Percentiles rank a stretch among this genome's conserved stretches.
Evolutionary conservation across 2,888 invertebrate genomes (phyloP).

Genomic region (Dexiosoma caninum): DNA sequence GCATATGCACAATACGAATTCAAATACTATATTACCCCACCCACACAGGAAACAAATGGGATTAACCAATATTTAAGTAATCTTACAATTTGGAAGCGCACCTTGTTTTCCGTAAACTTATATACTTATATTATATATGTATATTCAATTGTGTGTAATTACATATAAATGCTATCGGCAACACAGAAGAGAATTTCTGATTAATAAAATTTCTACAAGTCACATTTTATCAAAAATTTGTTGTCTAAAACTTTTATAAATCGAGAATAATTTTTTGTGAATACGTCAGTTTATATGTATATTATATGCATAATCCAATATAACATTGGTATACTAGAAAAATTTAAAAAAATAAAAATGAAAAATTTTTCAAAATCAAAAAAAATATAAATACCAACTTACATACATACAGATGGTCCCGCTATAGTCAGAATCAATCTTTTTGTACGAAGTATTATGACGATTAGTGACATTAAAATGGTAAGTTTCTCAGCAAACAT

Average conservation of each 20-base stretch:
- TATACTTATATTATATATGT: no score
- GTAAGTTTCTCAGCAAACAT: slow-evolving; percentile 83
- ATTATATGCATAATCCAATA: slow-evolving; percentile 19
- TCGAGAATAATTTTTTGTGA: no score
- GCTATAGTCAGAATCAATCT: slow-evolving; percentile 98
- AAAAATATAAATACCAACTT: slow-evolving; percentile 55
- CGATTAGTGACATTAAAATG: slow-evolving; percentile 99
- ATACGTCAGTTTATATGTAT: no score
- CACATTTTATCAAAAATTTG: no score
- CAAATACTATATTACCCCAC: no score
- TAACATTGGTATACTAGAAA: slow-evolving; percentile 20
- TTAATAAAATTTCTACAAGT: no score
- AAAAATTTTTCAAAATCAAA: slow-evolving; percentile 38
- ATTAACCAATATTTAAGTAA: no score
- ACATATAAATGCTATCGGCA: slow-evolving; percentile 4
- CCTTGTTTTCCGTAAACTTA: neutral
- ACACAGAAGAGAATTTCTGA: no score
- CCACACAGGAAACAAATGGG: no score
- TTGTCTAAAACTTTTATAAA: no score
- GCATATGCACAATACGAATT: no score
- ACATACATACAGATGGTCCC: slow-evolving; percentile 87
- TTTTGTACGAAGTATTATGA: slow-evolving; percentile 98
- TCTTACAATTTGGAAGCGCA: slow-evolving; percentile 1
- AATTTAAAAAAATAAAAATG: slow-evolving; percentile 27
- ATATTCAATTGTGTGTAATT: slow-evolving; percentile 23